Evolutionary conservation across 2,113 vertebrate species (phyloP), one percentile per base, ranked within the genome.

Genomic region (Lophotis ruficrista): DNA sequence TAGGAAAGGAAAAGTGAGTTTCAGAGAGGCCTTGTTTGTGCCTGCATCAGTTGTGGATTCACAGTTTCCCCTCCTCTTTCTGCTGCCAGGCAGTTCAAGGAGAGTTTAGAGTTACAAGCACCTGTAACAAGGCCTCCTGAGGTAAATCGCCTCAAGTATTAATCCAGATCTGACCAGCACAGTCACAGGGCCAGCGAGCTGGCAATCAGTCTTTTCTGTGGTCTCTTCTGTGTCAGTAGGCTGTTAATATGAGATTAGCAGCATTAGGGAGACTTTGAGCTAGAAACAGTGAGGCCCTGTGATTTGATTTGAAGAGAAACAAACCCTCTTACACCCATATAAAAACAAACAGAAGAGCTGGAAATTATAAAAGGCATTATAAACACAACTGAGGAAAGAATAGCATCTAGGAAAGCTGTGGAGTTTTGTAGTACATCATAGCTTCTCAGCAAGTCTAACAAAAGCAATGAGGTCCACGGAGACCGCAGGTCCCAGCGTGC

Each of bases 111-210:
- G 71, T 94, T 84, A 30, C 73, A 85, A 56, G 83, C 91, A 94
- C 94, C 82, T 95, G 91, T 77, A 84, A 28, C 72, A 78, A 91
- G 85, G 95, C 91, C 65, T 95, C 94, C 85, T 83, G 83, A 92
- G 91, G 93, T 87, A 97, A 97, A 97, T 97, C 95, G n/a, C 85
- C 94, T 97, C 95, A 95, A 23, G 81, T 28, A 61, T 95, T 96
- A 96, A 97, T 97, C 97, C 96, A 95, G 93, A 85, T 96, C 93
- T 93, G 96, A 95, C 68, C 51, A 43, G 73, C 71, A 65, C 80
- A 58, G 96, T 96, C 95, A 96, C 83, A 95, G 91, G 94, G 95
- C 77, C 93, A 96, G 65, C 70, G 91, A 64, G 77, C 92, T 92
- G 91, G 83, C 93, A 84, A 33, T 80, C 91, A 91, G 72, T 66